These are phyloP conservation scores for Eristalinus aeneus DNA, from an alignment of 2,888 invertebrate species.

Conservation along the genomic window DNA sequence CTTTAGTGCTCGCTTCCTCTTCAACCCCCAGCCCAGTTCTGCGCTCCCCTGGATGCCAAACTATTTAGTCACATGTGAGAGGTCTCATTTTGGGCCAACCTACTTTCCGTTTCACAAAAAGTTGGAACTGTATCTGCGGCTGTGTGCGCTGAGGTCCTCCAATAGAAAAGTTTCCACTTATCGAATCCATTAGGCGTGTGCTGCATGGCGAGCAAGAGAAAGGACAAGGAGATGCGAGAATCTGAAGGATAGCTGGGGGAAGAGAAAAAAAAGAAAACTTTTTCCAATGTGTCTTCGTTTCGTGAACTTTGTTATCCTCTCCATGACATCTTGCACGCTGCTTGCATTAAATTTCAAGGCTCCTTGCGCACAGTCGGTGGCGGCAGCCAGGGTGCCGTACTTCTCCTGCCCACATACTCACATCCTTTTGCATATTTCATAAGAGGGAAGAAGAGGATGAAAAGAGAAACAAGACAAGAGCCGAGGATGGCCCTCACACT, in stretches of 20 bases:
- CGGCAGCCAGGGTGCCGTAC: conserved; percentile 12
- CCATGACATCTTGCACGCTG: conserved; percentile 44
- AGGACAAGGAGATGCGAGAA: not conserved
- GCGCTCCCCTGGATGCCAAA: not conserved
- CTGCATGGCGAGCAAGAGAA: not conserved
- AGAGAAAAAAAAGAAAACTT: conserved; percentile 56
- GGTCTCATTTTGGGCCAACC: conserved; percentile 17
- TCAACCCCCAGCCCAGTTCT: not conserved
- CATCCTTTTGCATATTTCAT: conserved; percentile 60
- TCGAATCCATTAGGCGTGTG: conserved; percentile 52
- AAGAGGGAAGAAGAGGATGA: conserved; percentile 16
- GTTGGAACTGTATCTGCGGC: not conserved
- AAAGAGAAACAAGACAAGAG: conserved; percentile 24
- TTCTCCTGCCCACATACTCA: not conserved
- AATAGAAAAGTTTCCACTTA: conserved; percentile 29
- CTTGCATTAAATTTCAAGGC: conserved; percentile 65
- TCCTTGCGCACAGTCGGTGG: conserved; percentile 30
- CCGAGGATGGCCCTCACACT: not conserved
- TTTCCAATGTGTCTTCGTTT: conserved; percentile 57
- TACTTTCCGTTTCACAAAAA: conserved; percentile 12
- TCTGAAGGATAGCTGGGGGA: not conserved
- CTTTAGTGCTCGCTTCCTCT: not conserved
- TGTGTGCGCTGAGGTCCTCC: not conserved
- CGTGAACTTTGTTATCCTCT: conserved; percentile 50
- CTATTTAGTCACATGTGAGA: conserved; percentile 15